phyloP scores from a whole-genome alignment of 1,140 invertebrate species.

The Thrips palmi region DNA sequence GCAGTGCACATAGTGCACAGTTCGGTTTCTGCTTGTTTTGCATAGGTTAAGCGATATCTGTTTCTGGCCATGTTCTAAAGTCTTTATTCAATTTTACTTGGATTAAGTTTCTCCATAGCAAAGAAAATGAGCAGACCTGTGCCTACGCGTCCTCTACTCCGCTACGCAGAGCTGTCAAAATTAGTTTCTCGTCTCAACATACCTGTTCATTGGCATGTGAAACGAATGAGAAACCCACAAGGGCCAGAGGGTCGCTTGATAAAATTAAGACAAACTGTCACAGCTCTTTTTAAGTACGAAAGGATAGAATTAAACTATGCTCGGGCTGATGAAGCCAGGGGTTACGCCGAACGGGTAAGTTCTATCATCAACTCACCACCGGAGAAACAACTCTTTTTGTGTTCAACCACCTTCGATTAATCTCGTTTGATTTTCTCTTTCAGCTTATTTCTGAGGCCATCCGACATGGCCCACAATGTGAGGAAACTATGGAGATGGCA shows the following conservation, averaged over 20 bases:
- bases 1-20: too few relatives aligned
- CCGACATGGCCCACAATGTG: constrained; percentile 62
- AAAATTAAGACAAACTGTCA: constrained; percentile 62
- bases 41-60: too few relatives aligned
- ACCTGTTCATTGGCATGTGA: constrained; percentile 12
- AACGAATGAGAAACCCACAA: constrained; percentile 36
- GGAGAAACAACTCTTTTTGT: too few relatives aligned
- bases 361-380: not conserved
- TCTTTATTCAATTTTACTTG: too few relatives aligned
- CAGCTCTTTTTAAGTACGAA: constrained; percentile 72
- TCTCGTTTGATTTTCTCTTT: constrained; percentile 20
- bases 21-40: too few relatives aligned
- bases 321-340: constrained; percentile 64
- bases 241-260: constrained; percentile 58
- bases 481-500: constrained; percentile 73
- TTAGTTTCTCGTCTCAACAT: constrained; percentile 17
- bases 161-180: constrained; percentile 16
- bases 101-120: too few relatives aligned
- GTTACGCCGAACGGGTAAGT: constrained; percentile 68
- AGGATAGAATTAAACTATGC: constrained; percentile 63
- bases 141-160: too few relatives aligned
- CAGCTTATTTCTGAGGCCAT: constrained; percentile 81
- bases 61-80: too few relatives aligned
- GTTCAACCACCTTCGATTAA: not conserved
- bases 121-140: too few relatives aligned